Percentiles rank a stretch among this genome's conserved stretches.
These are phyloP conservation scores for Pseudococcus jackbeardsleyi DNA, from an alignment of 2,888 invertebrate genomes.

Conservation along the genomic window DNA sequence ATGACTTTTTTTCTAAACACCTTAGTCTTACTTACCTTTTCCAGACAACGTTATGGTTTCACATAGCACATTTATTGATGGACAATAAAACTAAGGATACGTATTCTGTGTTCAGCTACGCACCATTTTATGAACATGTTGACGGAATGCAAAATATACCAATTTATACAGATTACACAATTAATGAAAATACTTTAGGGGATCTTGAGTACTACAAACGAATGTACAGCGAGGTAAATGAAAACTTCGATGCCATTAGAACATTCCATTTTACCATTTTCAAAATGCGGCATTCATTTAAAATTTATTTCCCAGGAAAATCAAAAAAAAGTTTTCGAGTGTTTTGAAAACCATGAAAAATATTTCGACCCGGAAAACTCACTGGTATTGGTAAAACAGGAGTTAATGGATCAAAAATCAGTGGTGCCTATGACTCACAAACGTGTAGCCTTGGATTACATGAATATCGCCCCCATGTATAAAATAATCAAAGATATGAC, in stretches of 20 bases:
- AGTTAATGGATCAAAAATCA: conserved; percentile 3
- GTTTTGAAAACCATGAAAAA: not conserved
- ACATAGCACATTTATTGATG: not conserved
- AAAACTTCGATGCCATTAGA: not conserved
- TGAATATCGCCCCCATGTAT: conserved; percentile 19
- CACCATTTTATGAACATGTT: not conserved
- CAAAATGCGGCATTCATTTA: not conserved
- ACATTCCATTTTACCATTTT: not conserved
- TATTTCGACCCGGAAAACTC: not conserved
- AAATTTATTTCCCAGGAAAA: not conserved
- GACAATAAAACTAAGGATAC: not conserved
- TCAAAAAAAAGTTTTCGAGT: not conserved
- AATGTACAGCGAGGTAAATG: not conserved
- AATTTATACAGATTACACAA: not conserved
- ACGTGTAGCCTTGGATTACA: not conserved
- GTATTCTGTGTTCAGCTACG: too few species aligned
- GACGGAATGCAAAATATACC: not conserved
- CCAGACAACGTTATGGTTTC: not conserved
- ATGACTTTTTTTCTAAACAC: too few species aligned
- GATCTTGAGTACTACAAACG: not conserved
- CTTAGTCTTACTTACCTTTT: too few species aligned
- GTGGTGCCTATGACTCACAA: not conserved
- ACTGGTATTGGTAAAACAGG: not conserved
- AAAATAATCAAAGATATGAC: not conserved
- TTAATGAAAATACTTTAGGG: not conserved